Percentiles rank a stretch among this genome's conserved stretches.
Conservation (phyloP, 2,113 vertebrate species). For the Ginglymostoma cirratum region DNA sequence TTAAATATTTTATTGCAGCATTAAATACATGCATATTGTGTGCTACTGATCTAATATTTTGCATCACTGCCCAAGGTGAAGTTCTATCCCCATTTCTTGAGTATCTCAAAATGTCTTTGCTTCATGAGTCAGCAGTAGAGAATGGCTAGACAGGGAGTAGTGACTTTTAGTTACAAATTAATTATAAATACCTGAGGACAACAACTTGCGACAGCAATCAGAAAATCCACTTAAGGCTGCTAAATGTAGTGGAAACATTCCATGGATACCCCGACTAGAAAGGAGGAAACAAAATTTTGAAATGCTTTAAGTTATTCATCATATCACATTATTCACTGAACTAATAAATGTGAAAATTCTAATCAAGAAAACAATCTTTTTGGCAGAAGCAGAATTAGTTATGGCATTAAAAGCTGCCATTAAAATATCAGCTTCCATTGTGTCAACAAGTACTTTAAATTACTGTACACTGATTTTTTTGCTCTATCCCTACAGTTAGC, state of each 20-base stretch:
- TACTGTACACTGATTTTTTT: neutral
- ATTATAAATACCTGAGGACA: constrained; percentile 75
- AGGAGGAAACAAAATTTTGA: neutral
- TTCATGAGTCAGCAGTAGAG: neutral
- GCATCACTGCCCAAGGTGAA: neutral
- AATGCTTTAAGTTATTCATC: neutral
- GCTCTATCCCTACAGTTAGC: neutral
- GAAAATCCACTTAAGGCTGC: constrained; percentile 97
- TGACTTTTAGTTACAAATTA: neutral
- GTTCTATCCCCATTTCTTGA: no score
- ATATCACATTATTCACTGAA: neutral
- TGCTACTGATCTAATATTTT: neutral
- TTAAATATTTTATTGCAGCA: no score
- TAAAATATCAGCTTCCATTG: neutral
- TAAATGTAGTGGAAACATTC: constrained; percentile 97
- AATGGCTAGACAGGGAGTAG: neutral
- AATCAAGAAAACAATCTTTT: no score
- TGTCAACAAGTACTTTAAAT: neutral
- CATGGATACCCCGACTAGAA: constrained; percentile 85
- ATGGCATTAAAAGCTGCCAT: neutral
- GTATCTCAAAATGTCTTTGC: neutral
- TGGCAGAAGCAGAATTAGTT: neutral
- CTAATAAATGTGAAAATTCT: neutral
- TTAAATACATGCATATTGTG: neutral
- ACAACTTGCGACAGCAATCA: constrained; percentile 94